These are phyloP conservation scores for Laspeyria flexula DNA, from an alignment of 2,888 invertebrate genomes.

Conservation along the genomic window DNA sequence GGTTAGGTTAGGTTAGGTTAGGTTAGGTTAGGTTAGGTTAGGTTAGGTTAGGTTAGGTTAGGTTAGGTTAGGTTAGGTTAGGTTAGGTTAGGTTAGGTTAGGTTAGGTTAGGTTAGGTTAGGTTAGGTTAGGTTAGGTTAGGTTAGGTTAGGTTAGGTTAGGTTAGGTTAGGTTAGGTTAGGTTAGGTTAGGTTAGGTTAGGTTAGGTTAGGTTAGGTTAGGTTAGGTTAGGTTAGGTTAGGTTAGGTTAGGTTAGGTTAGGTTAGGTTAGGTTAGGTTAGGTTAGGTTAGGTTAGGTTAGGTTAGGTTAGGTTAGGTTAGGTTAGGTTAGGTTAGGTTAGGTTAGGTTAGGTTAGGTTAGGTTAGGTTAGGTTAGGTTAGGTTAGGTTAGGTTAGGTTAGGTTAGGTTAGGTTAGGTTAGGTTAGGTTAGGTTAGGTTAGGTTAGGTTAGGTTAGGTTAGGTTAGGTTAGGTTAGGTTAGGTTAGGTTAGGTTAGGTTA, in stretches of 20 bases:
- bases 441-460: constrained; percentile 32
- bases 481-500: constrained; percentile 28
- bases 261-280: constrained; percentile 29
- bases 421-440: constrained; percentile 32
- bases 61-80: constrained; percentile 15
- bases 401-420: constrained; percentile 29
- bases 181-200: constrained; percentile 23
- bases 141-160: constrained; percentile 21
- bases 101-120: constrained; percentile 20
- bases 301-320: constrained; percentile 29
- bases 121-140: constrained; percentile 12
- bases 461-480: constrained; percentile 28
- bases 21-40: constrained; percentile 10
- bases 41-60: constrained; percentile 10
- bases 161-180: constrained; percentile 9
- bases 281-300: constrained; percentile 29
- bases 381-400: constrained; percentile 24
- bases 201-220: constrained; percentile 28
- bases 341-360: constrained; percentile 28
- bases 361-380: constrained; percentile 29
- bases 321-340: constrained; percentile 29
- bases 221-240: constrained; percentile 29
- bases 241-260: constrained; percentile 29
- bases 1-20: constrained; percentile 8
- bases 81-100: constrained; percentile 21